Conservation (phyloP, 2,797 vertebrate genomes). For the Hyperoplus lanceolatus region DNA sequence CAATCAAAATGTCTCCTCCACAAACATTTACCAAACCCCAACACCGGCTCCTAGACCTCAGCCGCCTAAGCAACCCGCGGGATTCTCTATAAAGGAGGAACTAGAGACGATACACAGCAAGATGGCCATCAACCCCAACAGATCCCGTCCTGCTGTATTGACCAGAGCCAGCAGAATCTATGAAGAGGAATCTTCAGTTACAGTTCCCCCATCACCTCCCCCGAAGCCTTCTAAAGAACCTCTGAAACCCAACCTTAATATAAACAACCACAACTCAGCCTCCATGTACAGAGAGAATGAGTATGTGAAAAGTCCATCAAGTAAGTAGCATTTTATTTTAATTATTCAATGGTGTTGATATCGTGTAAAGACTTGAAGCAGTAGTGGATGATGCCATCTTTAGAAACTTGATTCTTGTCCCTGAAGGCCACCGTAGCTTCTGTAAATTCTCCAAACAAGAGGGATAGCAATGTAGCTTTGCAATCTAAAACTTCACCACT, state of each 20-base stretch:
- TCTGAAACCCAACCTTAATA: slow-evolving; percentile 88
- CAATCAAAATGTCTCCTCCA: slow-evolving; percentile 73
- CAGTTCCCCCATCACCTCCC: slow-evolving; percentile 47
- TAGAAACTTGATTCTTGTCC: too few relatives aligned
- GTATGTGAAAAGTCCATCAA: slow-evolving; percentile 69
- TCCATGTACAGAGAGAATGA: slow-evolving; percentile 59
- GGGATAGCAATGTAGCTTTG: too few relatives aligned
- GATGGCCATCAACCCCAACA: slow-evolving; percentile 53
- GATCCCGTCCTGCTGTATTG: slow-evolving; percentile 77
- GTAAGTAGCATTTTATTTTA: slow-evolving; percentile 80
- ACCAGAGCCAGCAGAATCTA: slow-evolving; percentile 78
- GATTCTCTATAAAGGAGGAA: slow-evolving; percentile 68
- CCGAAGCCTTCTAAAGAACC: slow-evolving; percentile 83
- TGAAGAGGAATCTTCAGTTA: slow-evolving; percentile 70
- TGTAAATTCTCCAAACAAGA: too few relatives aligned
- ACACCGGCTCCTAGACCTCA: slow-evolving; percentile 84
- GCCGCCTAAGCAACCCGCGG: slow-evolving; percentile 80
- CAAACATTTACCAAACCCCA: slow-evolving; percentile 54
- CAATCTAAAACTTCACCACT: too few relatives aligned
- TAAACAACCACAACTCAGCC: slow-evolving; percentile 89
- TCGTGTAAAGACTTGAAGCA: too few relatives aligned
- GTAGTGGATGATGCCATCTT: too few relatives aligned
- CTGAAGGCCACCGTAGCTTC: too few relatives aligned
- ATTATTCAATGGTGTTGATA: neutral
- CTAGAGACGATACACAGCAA: slow-evolving; percentile 70